These are phyloP conservation scores for Sphaerophoria rueppellii DNA, from an alignment of 2,888 invertebrate genomes.

Conservation along the genomic window DNA sequence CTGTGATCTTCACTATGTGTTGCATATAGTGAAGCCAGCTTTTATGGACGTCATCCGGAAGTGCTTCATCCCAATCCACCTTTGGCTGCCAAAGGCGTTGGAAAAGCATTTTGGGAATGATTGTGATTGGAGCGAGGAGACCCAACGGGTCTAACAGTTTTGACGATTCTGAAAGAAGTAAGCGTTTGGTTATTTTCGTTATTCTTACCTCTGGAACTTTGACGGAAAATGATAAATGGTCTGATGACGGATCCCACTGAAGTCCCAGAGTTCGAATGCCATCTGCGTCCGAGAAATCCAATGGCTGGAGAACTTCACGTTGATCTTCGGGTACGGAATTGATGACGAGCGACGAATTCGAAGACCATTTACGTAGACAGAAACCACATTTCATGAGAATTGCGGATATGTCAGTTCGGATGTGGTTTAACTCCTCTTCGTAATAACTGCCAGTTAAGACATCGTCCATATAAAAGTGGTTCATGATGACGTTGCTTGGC, in stretches of 20 bases:
- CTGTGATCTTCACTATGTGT: slow-evolving; percentile 28
- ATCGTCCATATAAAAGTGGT: slow-evolving; percentile 26
- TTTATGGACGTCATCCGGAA: neutral
- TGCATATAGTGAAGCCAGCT: slow-evolving; percentile 2
- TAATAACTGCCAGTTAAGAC: slow-evolving; percentile 7
- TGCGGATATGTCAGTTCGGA: too few species aligned
- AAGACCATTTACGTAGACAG: slow-evolving; percentile 13
- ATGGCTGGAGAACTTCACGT: slow-evolving; percentile 12
- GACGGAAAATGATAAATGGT: slow-evolving; percentile 17
- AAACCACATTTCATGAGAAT: slow-evolving; percentile 6
- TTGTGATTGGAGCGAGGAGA: slow-evolving; percentile 21
- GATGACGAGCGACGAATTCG: slow-evolving; percentile 30
- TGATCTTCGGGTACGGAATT: slow-evolving; percentile 27
- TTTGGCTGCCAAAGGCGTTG: slow-evolving; percentile 33
- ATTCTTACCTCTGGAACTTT: slow-evolving; percentile 14
- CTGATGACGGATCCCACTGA: slow-evolving; percentile 16
- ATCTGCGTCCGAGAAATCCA: slow-evolving; percentile 18
- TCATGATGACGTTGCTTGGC: neutral
- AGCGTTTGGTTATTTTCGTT: slow-evolving; percentile 18
- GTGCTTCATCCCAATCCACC: slow-evolving; percentile 33
- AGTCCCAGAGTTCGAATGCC: slow-evolving; percentile 30
- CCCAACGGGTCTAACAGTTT: slow-evolving; percentile 22
- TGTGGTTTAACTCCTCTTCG: neutral
- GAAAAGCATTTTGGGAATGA: slow-evolving; percentile 35
- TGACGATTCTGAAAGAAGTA: slow-evolving; percentile 27